Percentiles rank a stretch among this genome's conserved stretches.
Conservation (phyloP, 2,888 invertebrate species). For the Dione vanillae region DNA sequence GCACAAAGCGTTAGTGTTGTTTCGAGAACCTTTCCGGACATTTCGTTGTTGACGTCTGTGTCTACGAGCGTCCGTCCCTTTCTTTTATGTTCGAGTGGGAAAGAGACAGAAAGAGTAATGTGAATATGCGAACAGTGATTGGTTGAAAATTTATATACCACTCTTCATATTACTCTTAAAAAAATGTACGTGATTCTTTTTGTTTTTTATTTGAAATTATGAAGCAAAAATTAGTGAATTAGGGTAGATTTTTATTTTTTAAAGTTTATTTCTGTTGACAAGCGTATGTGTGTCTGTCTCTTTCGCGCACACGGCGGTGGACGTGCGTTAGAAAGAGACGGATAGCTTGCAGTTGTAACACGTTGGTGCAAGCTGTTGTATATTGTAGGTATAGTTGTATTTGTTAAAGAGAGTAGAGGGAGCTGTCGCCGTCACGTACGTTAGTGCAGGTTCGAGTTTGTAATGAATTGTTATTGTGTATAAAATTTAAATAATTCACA, state of each 20-base stretch:
- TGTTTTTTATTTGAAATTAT: not conserved
- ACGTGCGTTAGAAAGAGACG: not conserved
- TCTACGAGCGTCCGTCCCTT: not conserved
- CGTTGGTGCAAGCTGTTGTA: slow-evolving; percentile 27
- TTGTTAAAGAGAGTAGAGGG: slow-evolving; percentile 11
- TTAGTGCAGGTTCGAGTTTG: too few relatives aligned
- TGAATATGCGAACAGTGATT: not conserved
- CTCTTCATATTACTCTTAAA: too few relatives aligned
- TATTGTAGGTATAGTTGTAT: slow-evolving; percentile 24
- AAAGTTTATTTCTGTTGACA: not conserved
- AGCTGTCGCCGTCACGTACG: not conserved
- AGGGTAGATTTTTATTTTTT: not conserved
- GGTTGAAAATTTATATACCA: not conserved
- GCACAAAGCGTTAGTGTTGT: slow-evolving; percentile 9
- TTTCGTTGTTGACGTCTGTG: slow-evolving; percentile 14
- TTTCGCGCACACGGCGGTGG: not conserved
- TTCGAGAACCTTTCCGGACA: not conserved
- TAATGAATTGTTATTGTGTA: too few relatives aligned
- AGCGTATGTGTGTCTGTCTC: not conserved
- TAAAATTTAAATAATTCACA: too few relatives aligned
- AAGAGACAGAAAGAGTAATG: not conserved
- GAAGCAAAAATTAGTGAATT: not conserved
- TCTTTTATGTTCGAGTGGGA: not conserved
- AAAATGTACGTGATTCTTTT: too few relatives aligned
- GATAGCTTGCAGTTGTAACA: not conserved